Evolutionary conservation across 2,888 invertebrate species (phyloP), one percentile per base, ranked within the genome.

Genomic region (Epirrhoe tristata): DNA sequence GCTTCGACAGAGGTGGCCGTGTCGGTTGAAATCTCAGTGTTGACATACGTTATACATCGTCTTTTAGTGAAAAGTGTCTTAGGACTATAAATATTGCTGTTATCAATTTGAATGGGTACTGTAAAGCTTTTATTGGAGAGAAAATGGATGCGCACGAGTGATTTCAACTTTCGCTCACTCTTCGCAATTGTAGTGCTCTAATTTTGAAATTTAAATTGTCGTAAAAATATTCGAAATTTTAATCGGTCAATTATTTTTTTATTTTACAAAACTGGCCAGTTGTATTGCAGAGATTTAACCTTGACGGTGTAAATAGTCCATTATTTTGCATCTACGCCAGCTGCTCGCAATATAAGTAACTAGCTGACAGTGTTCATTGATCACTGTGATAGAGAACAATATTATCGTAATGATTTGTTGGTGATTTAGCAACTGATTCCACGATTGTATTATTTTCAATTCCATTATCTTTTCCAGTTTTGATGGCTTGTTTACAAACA

Each of bases 71-170:
- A 67, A 66, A 67, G 67, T 69, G 65, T 43, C 51, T 39, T 34
- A 53, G 31, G 17, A 46, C 34, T 48, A 48, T 58, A 34, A 59
- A 58, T 43, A 54, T 66, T 43, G 63, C 64, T 54, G 62, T 75
- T 74, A 74, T 69, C 67, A 68, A 73, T 73, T 62, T 62, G 63
- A 70, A 67, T 69, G 64, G 69, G 60, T 72, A 69, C 5, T 31
- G 36, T 60, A 69, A 67, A 69, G 71, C 53, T 65, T 66, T 60
- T 59, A 69, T 77, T 68, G 74, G 56, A 81, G 75, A 79, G 81
- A 82, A 82, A 81, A 73, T 77, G 83, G 89, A 90, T 88, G 88
- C 88, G 89, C 89, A 83, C 81, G 86, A 90, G 86, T 88, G 86
- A 78, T 80, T 72, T 83, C 77, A 81, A 88, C 90, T 91, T 91